Base-by-base conservation (phyloP, 2,888 invertebrate species). In the Cephalotes varians region DNA sequence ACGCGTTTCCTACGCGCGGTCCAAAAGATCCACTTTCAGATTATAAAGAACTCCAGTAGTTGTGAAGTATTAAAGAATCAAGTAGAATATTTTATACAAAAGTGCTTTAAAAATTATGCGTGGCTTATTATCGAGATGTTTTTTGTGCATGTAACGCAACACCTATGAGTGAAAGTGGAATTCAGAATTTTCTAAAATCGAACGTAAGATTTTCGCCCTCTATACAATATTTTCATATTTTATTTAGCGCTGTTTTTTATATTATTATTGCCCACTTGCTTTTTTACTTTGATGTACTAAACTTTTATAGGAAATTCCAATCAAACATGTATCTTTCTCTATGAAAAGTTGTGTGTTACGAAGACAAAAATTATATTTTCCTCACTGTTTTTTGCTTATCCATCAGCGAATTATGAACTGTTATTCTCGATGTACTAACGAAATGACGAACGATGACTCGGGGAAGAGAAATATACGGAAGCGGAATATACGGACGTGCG, bases 401-500 rank as follows among this genome's bases (percentile, higher is more conserved):
- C 21, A 25, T n/a, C 3, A 65, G 9, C 44, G 21, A 65, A 56
- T 73, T 73, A 73, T 65, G 65, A 21, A 10, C 44, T 40, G 51
- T 77, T 51, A 64, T 51, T 74, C 40, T 15, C 54, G 56, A 21
- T 31, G 51, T 64, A n/a, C 28, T 54, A 67, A 77, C 44, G 67
- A 69, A 77, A 77, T 34, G 77, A 77, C 56, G 31, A 77, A 69
- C 77, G 77, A 67, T 77, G 67, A 79, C 56, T n/a, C 34, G 77
- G 69, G 9, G 18, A 47, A 56, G 77, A 79, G 77, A 79, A 58
- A 25, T 31, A n/a, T n/a, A n/a, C n/a, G n/a, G n/a, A n/a, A n/a
- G 65, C 65, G 12, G 44, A 56, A 67, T 40, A 56, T 44, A 54
- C 65, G 67, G 56, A 67, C 56, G 54, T 67, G 69, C 77, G 44